phyloP scores from a whole-genome alignment of 2,888 invertebrate species.

The Drosophila percnosoma region DNA sequence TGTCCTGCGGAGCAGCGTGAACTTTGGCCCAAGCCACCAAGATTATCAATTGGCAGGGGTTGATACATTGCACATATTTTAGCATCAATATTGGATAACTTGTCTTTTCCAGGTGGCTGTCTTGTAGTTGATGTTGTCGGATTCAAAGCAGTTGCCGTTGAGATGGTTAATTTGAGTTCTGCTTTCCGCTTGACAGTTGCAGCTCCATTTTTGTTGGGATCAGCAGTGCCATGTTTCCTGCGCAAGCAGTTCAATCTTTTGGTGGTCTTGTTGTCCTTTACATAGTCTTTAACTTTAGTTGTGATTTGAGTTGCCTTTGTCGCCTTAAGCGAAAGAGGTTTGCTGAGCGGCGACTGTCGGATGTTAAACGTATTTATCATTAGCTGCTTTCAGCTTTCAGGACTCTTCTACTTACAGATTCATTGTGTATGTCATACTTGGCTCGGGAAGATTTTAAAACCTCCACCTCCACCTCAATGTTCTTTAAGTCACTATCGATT shows the following conservation, averaged over 20 bases:
- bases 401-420: background rate
- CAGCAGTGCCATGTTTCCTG: background rate
- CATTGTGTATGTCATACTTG: background rate
- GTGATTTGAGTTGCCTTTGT: background rate
- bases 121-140: background rate
- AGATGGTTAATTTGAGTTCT: background rate
- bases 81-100: slow-evolving; percentile 3
- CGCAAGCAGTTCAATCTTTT: background rate
- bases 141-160: background rate
- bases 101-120: background rate
- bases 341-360: background rate
- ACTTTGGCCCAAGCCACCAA: background rate
- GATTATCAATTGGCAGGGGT: background rate
- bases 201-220: background rate
- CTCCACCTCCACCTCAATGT: slow-evolving; percentile 1
- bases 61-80: background rate
- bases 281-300: background rate
- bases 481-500: slow-evolving; percentile 22
- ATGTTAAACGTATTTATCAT: background rate
- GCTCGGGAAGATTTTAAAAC: background rate
- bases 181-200: background rate
- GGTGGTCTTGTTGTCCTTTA: background rate
- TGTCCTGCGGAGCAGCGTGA: background rate
- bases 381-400: background rate
- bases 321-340: background rate